Conservation (phyloP, 2,888 invertebrate species). For the Ochropleura leucogaster region DNA sequence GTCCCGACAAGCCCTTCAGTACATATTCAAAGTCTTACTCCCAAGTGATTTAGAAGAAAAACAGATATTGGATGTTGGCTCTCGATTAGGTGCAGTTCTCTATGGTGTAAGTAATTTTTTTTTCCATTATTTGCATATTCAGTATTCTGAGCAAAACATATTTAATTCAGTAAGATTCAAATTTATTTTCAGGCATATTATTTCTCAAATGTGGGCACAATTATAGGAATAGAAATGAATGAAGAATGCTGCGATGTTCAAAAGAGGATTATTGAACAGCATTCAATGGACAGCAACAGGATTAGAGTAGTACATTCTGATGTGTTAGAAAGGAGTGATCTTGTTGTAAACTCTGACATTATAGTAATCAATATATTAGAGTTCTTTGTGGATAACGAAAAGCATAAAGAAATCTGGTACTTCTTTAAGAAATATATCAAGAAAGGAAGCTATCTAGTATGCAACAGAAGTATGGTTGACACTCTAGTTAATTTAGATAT, state of each 20-base stretch:
- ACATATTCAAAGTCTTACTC: constrained; percentile 91
- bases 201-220: constrained; percentile 89
- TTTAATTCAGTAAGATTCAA: neutral
- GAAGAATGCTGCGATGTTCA: constrained; percentile 92
- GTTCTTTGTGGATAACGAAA: constrained; percentile 91
- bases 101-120: constrained; percentile 90
- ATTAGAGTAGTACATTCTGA: constrained; percentile 91
- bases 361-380: constrained; percentile 93
- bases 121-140: too few species aligned
- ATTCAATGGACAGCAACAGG: constrained; percentile 86
- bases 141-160: neutral
- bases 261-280: constrained; percentile 89
- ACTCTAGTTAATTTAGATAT: constrained; percentile 86
- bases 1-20: constrained; percentile 90
- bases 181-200: constrained; percentile 90
- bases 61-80: constrained; percentile 92
- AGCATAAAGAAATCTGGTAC: constrained; percentile 91
- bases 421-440: constrained; percentile 89
- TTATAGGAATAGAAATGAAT: constrained; percentile 93
- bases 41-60: constrained; percentile 90
- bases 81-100: constrained; percentile 92
- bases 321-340: constrained; percentile 89
- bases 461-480: constrained; percentile 90
- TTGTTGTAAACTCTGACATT: constrained; percentile 90
- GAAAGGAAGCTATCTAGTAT: constrained; percentile 90